phyloP scores from a whole-genome alignment of 2,797 vertebrate genomes.

The Champsocephalus esox region DNA sequence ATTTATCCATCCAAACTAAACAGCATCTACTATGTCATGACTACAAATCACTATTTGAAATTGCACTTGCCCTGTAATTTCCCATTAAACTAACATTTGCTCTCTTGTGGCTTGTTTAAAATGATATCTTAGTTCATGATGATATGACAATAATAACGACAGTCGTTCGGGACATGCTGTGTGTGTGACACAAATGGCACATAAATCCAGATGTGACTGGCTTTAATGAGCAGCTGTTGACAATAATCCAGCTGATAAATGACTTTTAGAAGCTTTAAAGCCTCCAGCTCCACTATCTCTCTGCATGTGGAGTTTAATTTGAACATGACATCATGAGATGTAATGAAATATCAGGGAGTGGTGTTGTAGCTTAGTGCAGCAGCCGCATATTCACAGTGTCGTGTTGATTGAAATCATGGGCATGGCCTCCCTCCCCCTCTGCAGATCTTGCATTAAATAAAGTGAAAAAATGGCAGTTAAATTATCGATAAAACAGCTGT shows the following conservation, averaged over 20 bases:
- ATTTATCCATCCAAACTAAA: conserved; percentile 6
- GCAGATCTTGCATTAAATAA: conserved; percentile 13
- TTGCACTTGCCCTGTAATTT: conserved; percentile 19
- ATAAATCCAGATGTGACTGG: conserved; percentile 78
- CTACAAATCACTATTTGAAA: conserved; percentile 20
- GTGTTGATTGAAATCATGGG: conserved; percentile 49
- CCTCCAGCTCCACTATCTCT: conserved; percentile 57
- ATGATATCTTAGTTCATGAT: conserved; percentile 41
- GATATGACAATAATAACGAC: conserved; percentile 50
- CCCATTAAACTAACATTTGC: conserved; percentile 40
- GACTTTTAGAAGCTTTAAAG: conserved; percentile 73
- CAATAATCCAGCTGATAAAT: conserved; percentile 79
- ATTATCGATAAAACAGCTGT: conserved; percentile 19
- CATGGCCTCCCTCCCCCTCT: conserved; percentile 8
- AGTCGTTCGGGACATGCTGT: conserved; percentile 53
- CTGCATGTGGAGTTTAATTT: conserved; percentile 66
- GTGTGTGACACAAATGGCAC: conserved; percentile 73
- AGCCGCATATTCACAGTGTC: conserved; percentile 38
- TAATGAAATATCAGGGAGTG: conserved; percentile 69
- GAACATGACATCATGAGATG: conserved; percentile 69
- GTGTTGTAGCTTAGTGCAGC: conserved; percentile 47
- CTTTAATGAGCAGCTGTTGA: conserved; percentile 78
- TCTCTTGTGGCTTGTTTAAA: conserved; percentile 24
- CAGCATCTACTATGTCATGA: conserved; percentile 5
- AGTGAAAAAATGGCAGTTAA: background rate